Evolutionary conservation across 2,797 vertebrate genomes (phyloP).

Genomic region (Paguma larvata): DNA sequence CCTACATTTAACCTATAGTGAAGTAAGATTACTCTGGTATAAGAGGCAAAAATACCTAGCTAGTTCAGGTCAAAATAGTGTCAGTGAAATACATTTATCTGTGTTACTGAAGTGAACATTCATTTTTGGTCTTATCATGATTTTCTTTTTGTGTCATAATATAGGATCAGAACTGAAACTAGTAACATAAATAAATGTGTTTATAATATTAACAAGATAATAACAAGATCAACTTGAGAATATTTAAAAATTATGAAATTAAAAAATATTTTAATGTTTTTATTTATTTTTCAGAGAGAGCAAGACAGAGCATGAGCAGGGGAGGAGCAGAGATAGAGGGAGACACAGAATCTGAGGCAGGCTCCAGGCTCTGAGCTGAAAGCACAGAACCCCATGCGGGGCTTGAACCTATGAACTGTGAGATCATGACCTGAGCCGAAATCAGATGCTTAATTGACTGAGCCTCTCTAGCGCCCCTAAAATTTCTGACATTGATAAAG

Average conservation of each 20-base stretch:
- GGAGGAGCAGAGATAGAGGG: no score
- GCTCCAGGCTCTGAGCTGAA: no score
- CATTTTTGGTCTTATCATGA: conserved; percentile 15
- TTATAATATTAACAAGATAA: not conserved
- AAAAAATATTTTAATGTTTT: no score
- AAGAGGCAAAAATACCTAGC: not conserved
- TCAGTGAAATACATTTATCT: not conserved
- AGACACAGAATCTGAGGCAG: no score
- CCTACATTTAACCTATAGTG: not conserved
- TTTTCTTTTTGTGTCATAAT: not conserved
- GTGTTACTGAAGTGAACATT: not conserved
- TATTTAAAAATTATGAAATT: not conserved
- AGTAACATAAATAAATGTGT: conserved; percentile 20
- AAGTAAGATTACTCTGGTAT: not conserved
- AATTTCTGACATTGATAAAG: not conserved
- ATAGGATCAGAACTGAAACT: not conserved
- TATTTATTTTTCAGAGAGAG: no score
- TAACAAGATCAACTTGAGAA: not conserved
- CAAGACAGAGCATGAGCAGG: no score
- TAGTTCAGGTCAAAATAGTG: not conserved
- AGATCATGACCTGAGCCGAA: no score
- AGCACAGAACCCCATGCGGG: no score
- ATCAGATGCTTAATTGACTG: no score
- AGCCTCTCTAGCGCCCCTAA: not conserved
- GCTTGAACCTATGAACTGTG: no score